phyloP scores from a whole-genome alignment of 2,888 invertebrate genomes.

The Pasiphila rectangulata region DNA sequence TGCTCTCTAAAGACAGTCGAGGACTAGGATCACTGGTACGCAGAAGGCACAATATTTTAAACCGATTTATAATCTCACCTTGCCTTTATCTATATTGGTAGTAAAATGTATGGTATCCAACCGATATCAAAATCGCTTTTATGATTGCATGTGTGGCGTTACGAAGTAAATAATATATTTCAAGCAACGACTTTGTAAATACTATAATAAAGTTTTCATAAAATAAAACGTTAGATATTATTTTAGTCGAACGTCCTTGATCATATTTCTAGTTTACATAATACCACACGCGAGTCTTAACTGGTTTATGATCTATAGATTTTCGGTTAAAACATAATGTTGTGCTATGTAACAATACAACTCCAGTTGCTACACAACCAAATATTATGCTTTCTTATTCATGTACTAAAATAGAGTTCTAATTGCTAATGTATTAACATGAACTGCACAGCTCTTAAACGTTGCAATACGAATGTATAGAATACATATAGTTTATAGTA shows the following conservation, averaged over 20 bases:
- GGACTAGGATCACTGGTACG: conserved; percentile 77
- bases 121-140: neutral
- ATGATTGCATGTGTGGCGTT: neutral
- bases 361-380: conserved; percentile 52
- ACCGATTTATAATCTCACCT: conserved; percentile 4
- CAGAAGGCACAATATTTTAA: conserved; percentile 66
- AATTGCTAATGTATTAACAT: conserved; percentile 11
- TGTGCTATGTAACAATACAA: conserved; percentile 52
- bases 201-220: conserved; percentile 21
- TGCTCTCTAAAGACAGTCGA: conserved; percentile 50
- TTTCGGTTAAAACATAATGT: conserved; percentile 11
- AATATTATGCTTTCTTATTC: conserved; percentile 13
- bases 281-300: no score
- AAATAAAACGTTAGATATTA: conserved; percentile 19
- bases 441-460: neutral
- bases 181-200: neutral
- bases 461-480: neutral
- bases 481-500: conserved; percentile 4
- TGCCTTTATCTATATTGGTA: neutral
- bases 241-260: neutral
- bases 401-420: conserved; percentile 11
- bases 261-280: neutral
- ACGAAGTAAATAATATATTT: neutral
- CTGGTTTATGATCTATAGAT: conserved; percentile 1
- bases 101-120: neutral